A percentile compares a stretch with the other conserved stretches of the same genome.
Conservation (phyloP, 2,888 invertebrate genomes). For the Agrenia bidenticulata region DNA sequence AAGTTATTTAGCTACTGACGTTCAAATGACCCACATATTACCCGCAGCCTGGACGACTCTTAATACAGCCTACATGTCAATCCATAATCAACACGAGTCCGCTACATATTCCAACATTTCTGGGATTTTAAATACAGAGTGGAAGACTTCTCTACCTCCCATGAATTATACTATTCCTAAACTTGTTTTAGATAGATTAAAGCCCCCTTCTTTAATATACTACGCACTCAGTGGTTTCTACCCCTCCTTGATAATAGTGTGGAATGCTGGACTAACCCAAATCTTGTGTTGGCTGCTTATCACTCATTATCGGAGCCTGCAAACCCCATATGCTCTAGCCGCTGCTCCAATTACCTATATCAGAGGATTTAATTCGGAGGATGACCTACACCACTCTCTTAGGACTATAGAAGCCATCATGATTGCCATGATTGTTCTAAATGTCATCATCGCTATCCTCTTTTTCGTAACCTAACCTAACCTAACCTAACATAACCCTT, state of each 20-base stretch:
- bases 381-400: not conserved
- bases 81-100: constrained; percentile 17
- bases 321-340: constrained; percentile 5
- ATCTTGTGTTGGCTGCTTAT: constrained; percentile 9
- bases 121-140: constrained; percentile 18
- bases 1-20: not conserved
- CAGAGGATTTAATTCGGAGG: not conserved
- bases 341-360: not conserved
- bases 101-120: constrained; percentile 18
- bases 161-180: constrained; percentile 17
- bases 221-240: no score
- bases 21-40: constrained; percentile 2
- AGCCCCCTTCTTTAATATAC: constrained; percentile 4
- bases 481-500: no score
- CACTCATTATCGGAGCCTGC: constrained; percentile 1
- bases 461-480: no score
- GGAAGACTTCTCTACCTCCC: constrained; percentile 4
- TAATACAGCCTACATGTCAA: constrained; percentile 2
- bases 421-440: not conserved
- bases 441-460: not conserved
- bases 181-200: not conserved
- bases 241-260: constrained; percentile 4
- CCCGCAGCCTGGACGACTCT: constrained; percentile 20
- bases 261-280: constrained; percentile 12
- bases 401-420: not conserved